These are phyloP conservation scores for Borostomias antarcticus DNA, from an alignment of 2,797 vertebrate species.

Conservation along the genomic window DNA sequence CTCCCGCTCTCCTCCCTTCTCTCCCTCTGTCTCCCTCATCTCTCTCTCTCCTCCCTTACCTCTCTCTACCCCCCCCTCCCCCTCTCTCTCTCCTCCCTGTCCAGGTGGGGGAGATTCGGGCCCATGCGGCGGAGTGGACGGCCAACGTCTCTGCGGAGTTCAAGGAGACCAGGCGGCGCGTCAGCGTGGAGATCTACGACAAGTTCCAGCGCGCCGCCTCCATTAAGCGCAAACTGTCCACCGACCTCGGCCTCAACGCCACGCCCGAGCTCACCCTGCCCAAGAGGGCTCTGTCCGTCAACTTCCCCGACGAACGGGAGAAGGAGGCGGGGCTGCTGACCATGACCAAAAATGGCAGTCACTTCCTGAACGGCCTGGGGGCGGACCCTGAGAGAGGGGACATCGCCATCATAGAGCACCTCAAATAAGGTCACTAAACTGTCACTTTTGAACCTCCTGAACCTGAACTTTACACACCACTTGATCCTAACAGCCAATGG, in stretches of 20 bases:
- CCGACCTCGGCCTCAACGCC: slow-evolving; percentile 85
- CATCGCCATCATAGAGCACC: slow-evolving; percentile 85
- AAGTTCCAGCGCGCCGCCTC: slow-evolving; percentile 95
- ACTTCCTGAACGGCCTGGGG: slow-evolving; percentile 86
- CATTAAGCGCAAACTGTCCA: slow-evolving; percentile 93
- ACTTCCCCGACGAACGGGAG: slow-evolving; percentile 84
- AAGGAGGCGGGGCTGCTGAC: slow-evolving; percentile 68
- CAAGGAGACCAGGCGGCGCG: slow-evolving; percentile 91
- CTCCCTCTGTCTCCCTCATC: not conserved
- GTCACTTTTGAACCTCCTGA: not conserved
- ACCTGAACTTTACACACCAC: not conserved
- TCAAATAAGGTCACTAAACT: slow-evolving; percentile 71
- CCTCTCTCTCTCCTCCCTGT: not conserved
- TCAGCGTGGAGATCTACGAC: slow-evolving; percentile 95
- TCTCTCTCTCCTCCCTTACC: not conserved
- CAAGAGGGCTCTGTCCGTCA: slow-evolving; percentile 83
- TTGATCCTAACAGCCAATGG: not conserved
- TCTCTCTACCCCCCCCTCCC: not conserved
- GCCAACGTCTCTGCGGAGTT: slow-evolving; percentile 95
- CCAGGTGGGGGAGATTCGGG: slow-evolving; percentile 93
- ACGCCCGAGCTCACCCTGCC: slow-evolving; percentile 85
- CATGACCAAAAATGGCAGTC: slow-evolving; percentile 81
- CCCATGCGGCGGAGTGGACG: slow-evolving; percentile 97
- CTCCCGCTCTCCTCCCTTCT: not conserved
- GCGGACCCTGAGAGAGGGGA: slow-evolving; percentile 81